Evolutionary conservation across 2,113 vertebrate species (phyloP).

Genomic region (Oriolus oriolus): DNA sequence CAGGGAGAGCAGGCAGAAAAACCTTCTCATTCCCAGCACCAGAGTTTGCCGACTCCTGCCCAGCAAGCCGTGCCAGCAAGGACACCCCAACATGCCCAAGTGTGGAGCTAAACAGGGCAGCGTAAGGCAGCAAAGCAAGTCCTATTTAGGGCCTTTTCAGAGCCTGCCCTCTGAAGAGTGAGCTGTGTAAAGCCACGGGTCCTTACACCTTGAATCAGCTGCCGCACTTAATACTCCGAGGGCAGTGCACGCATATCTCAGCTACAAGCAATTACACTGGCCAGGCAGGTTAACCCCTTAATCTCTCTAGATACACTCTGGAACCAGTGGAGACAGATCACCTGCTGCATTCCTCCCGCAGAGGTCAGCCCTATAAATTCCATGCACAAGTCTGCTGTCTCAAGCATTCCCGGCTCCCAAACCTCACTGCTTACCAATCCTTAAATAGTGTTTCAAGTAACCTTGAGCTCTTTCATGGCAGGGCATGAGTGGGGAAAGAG

Average conservation of each 20-base stretch:
- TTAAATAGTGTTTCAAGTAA: not conserved
- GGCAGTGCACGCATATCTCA: not conserved
- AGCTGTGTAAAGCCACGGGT: fast-evolving
- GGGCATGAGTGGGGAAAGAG: not conserved
- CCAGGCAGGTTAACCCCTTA: not conserved
- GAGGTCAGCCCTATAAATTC: not conserved
- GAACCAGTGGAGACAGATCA: not conserved
- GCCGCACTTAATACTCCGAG: fast-evolving
- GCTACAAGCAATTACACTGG: not conserved
- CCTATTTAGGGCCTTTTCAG: not conserved
- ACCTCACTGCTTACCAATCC: not conserved
- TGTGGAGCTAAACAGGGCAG: not conserved
- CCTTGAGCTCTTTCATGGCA: not conserved
- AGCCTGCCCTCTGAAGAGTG: not conserved
- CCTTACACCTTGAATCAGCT: not conserved
- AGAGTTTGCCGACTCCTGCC: not conserved
- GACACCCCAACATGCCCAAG: fast-evolving
- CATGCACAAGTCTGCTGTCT: not conserved
- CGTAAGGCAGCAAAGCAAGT: not conserved
- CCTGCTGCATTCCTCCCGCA: not conserved
- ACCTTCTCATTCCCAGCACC: not conserved
- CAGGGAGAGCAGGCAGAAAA: not conserved
- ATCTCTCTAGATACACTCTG: not conserved
- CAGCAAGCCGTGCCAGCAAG: fast-evolving
- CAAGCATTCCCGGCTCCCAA: fast-evolving